Evolutionary conservation across 1,140 invertebrate species (phyloP).

Genomic region (Zaprionus ornatus): DNA sequence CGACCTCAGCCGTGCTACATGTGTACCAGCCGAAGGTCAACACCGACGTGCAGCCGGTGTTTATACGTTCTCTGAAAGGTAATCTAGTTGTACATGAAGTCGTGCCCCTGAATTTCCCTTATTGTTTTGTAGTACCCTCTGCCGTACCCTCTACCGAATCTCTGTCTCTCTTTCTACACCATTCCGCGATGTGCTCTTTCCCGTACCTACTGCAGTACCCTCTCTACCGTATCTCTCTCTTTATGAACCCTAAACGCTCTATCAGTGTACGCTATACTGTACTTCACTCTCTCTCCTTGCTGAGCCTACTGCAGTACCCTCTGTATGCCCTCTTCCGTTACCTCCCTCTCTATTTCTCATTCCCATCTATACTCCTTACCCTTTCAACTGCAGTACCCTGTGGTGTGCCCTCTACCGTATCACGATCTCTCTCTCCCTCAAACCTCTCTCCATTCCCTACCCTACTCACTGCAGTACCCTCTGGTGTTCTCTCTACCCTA

Average conservation of each 20-base stretch:
- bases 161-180: background rate
- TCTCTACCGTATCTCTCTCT: no score
- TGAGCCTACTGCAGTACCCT: background rate
- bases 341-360: background rate
- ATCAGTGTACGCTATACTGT: no score
- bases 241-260: no score
- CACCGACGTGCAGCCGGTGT: constrained; percentile 76
- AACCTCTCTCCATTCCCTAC: no score
- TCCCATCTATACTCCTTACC: background rate
- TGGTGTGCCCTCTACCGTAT: no score
- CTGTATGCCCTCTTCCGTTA: background rate
- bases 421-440: no score
- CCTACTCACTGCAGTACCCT: no score
- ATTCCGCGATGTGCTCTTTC: no score
- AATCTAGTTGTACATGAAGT: constrained; percentile 29
- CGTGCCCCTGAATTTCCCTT: constrained; percentile 8
- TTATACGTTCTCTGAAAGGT: constrained; percentile 83
- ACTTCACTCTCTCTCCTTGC: background rate
- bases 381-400: background rate
- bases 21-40: constrained; percentile 82
- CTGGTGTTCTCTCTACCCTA: no score
- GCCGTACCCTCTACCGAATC: background rate
- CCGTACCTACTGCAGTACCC: no score
- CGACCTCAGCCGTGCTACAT: constrained; percentile 84
- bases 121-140: background rate